Evolutionary conservation across 2,797 vertebrate species (phyloP), one percentile per base, ranked within the genome.

Genomic region (Ispidina lecontei): DNA sequence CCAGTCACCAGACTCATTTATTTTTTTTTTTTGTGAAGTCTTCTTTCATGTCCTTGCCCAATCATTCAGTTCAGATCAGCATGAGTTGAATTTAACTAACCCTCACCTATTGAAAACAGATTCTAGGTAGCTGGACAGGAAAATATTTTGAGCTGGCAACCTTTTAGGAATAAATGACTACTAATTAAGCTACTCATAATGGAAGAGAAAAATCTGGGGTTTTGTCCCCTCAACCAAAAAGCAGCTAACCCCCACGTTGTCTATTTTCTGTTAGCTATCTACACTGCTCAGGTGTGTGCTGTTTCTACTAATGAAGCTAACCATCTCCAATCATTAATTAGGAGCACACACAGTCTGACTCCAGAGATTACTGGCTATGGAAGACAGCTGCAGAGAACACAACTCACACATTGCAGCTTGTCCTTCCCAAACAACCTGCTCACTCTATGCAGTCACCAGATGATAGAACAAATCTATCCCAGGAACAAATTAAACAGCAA

Each of bases 351-450:
- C 9, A 58, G 31, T 29, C 35, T 84, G 35, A 59, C 17, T 63
- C 12, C 35, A 52, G 73, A 69, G 29, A 54, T 26, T 54, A 20
- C n/a, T 44, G 43, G 43, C 43, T 44, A 19, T 44, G 43, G 43
- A 44, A 43, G 1, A 52, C 10, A 84, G 21, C 41, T 46, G 56
- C 56, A 64, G 33, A 73, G 47, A 72, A 84, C 18, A 70, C 26
- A 75, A 63, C 9, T 14, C 41, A 11, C 21, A 62, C 0, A 3
- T 21, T 51, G 47, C 44, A 87, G 39, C 39, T 86, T 0, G 0
- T 37, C 47, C 44, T 56, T 87, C 56, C 64, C 76, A 39, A 92
- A 67, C 49, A 89, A 72, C 5, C 33, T 67, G n/a, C 4, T 1
- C 43, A 16, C 52, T 37, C 80, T 68, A 14, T 5, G 11, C 10